phyloP scores from a whole-genome alignment of 2,888 invertebrate species.

The Hirtodrosophila trivittata region DNA sequence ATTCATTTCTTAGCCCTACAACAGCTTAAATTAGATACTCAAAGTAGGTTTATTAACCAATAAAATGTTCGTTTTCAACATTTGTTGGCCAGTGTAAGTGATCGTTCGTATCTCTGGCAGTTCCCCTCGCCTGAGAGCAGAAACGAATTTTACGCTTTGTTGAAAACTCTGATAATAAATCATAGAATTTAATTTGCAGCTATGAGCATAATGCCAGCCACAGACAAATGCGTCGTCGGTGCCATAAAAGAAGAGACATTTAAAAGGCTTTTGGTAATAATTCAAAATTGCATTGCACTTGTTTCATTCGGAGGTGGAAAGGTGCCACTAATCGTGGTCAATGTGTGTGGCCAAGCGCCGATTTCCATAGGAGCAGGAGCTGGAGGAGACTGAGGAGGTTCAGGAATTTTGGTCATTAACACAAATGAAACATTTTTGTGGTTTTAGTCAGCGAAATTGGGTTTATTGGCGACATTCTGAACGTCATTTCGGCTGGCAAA shows the following conservation, averaged over 20 bases:
- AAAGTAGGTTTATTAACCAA: no score
- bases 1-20: no score
- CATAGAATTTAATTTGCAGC: conserved; percentile 68
- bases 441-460: conserved; percentile 56
- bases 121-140: conserved; percentile 32
- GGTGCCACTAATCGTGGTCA: conserved; percentile 2
- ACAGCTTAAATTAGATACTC: no score
- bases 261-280: conserved; percentile 57
- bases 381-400: background rate
- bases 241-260: conserved; percentile 46
- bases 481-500: conserved; percentile 66
- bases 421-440: conserved; percentile 64
- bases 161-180: conserved; percentile 76
- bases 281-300: conserved; percentile 53
- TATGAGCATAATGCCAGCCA: conserved; percentile 30
- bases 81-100: conserved; percentile 55
- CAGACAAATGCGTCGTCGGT: conserved; percentile 45
- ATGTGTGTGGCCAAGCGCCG: conserved; percentile 49
- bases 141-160: conserved; percentile 77
- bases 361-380: conserved; percentile 20
- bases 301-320: background rate
- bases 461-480: conserved; percentile 48
- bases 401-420: conserved; percentile 61
- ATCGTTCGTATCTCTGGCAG: conserved; percentile 28
- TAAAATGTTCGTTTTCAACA: background rate